A percentile compares a stretch with the other conserved stretches of the same genome.
These are phyloP conservation scores for Ursus arctos DNA, from an alignment of 2,113 vertebrate genomes.

Conservation along the genomic window DNA sequence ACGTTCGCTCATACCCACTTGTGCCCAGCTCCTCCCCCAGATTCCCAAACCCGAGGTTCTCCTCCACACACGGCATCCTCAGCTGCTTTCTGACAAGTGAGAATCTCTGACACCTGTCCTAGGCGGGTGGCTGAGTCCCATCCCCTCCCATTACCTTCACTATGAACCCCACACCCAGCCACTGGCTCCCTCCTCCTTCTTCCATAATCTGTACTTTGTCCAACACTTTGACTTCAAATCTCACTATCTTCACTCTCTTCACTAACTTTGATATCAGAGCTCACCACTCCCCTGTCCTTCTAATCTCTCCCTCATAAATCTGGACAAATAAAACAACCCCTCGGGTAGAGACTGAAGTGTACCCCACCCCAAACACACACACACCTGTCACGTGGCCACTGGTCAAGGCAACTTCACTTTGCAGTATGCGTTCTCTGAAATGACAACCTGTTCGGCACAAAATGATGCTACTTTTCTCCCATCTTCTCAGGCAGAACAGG, in stretches of 20 bases:
- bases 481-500: neutral
- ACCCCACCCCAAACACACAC: neutral
- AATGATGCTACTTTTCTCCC: neutral
- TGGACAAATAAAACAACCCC: neutral
- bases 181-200: neutral
- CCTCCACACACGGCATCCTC: neutral
- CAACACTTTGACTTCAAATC: neutral
- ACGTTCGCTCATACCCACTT: neutral
- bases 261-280: neutral
- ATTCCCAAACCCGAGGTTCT: neutral
- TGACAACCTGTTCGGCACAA: neutral
- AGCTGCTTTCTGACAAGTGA: neutral
- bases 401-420: neutral
- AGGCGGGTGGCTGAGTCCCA: neutral
- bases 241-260: neutral
- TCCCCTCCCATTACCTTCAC: neutral
- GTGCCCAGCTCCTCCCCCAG: neutral
- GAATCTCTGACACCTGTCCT: neutral
- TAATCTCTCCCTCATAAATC: neutral
- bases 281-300: neutral
- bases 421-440: neutral
- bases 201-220: neutral
- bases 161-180: neutral
- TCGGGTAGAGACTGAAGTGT: neutral
- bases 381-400: fast-evolving